Evolutionary conservation across 1,140 invertebrate genomes (phyloP), one percentile per base, ranked within the genome.

Genomic region (Bombus sibiricus): DNA sequence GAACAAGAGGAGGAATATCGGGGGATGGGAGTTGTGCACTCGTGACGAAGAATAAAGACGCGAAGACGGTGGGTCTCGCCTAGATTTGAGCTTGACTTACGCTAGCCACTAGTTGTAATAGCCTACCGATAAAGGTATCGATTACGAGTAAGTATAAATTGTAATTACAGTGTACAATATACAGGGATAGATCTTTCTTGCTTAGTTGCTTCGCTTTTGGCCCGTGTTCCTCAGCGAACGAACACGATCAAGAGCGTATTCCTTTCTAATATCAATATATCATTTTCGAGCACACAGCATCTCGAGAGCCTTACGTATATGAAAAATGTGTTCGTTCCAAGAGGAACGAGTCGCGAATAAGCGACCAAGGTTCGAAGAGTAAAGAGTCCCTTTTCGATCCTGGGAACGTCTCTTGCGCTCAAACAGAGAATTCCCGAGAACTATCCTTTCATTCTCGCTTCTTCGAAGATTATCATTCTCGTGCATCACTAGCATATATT

Each of bases 111-210:
- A 94, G 81, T 91, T 90, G 84, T 92, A 89, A 92, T 92, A 92
- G 85, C 91, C 93, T 94, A 94, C 87, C 89, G 91, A 93, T 92
- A 93, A 93, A 92, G 90, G 89, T 93, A 93, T 93, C 92, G 91
- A 92, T 91, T 93, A 92, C 93, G 91, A 92, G 92, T 94, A 93
- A 94, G 92, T 94, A 94, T 93, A 94, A 94, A 94, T 94, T 94
- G 93, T 94, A 94, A 93, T 94, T 94, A 94, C 92, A 94, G 88
- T 94, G 92, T 93, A 94, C 91, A 95, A 94, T 94, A 92, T 94
- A 94, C 93, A 94, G 86, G 92, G 90, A 90, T 91, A 92, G 89
- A 89, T 68, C 76, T 43, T 59, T 64, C 39, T 62, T 12, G 32
- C 84, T 87, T 91, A 72, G 6, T 34, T 9, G 1, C 18, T n/a